Percentiles rank a stretch among this genome's conserved stretches.
Evolutionary conservation across 1,140 invertebrate species (phyloP).

Genomic region (Elysia chlorotica): DNA sequence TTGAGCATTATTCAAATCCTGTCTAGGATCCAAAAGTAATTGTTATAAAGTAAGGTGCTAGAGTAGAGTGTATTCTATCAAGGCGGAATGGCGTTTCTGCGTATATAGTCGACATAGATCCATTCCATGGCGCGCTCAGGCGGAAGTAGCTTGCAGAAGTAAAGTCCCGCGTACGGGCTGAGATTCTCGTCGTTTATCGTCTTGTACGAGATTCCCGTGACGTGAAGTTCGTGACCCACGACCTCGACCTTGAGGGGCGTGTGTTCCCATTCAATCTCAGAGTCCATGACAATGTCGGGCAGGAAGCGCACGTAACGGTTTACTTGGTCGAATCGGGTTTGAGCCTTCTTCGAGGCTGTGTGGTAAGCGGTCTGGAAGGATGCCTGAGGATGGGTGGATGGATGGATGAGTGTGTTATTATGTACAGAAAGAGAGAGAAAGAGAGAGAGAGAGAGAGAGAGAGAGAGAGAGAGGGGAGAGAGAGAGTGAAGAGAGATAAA

Average conservation of each 20-base stretch:
- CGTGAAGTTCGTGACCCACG: slow-evolving; percentile 14
- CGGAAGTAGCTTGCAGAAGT: slow-evolving; percentile 27
- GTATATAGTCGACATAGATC: slow-evolving; percentile 32
- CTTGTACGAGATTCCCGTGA: slow-evolving; percentile 23
- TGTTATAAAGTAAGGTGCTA: too few species aligned
- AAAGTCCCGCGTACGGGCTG: slow-evolving; percentile 12
- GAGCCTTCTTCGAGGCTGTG: slow-evolving; percentile 18
- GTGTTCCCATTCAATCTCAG: slow-evolving; percentile 19
- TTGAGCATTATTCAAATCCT: too few species aligned
- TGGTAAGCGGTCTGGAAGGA: slow-evolving; percentile 30
- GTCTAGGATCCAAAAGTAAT: too few species aligned
- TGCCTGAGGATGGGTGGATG: slow-evolving; percentile 3
- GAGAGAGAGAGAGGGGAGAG: neutral
- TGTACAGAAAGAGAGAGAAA: neutral
- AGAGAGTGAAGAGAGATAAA: neutral
- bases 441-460: neutral
- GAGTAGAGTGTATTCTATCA: too few species aligned
- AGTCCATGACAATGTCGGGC: slow-evolving; percentile 22
- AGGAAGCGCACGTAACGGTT: slow-evolving; percentile 24
- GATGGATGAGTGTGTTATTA: neutral
- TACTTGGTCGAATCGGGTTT: slow-evolving; percentile 13
- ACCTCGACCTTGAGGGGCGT: slow-evolving; percentile 19
- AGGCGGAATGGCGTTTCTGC: too few species aligned
- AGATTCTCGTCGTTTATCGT: slow-evolving; percentile 11
- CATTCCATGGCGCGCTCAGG: slow-evolving; percentile 27